These are phyloP conservation scores for Catostomus latipinnis DNA, from an alignment of 2,797 vertebrate genomes.

Conservation along the genomic window DNA sequence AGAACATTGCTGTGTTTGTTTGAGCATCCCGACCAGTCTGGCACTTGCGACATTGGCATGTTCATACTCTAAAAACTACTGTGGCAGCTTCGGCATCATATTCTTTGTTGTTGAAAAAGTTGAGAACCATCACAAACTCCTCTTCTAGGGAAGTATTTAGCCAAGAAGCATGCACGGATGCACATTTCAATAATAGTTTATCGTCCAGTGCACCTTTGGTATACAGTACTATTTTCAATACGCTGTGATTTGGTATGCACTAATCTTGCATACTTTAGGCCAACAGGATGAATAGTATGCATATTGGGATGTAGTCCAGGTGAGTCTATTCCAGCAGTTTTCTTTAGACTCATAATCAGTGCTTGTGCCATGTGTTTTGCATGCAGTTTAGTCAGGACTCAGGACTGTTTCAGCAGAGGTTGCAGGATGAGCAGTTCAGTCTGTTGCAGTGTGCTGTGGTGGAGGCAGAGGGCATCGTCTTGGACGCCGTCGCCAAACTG, in stretches of 20 bases:
- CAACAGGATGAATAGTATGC: no score
- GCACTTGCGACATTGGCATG: no score
- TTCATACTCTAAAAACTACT: no score
- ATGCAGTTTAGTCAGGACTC: constrained; percentile 76
- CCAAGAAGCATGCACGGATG: not conserved
- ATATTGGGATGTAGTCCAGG: not conserved
- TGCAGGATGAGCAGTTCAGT: constrained; percentile 81
- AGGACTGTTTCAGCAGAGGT: constrained; percentile 67
- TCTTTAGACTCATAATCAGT: not conserved
- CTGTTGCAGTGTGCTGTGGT: constrained; percentile 81
- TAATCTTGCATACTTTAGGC: no score
- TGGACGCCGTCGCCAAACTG: constrained; percentile 85
- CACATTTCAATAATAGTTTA: no score
- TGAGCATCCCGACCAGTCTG: no score
- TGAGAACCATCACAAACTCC: no score
- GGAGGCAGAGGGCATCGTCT: constrained; percentile 86
- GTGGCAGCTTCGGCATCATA: no score
- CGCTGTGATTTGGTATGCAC: not conserved
- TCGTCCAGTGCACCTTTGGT: no score
- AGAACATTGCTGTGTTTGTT: no score
- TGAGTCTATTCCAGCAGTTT: not conserved
- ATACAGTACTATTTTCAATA: not conserved
- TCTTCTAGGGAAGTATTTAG: not conserved
- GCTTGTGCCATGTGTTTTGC: constrained; percentile 27
- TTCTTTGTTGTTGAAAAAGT: no score